Conservation (phyloP, 2,113 vertebrate species). For the Tragelaphus imberbis region DNA sequence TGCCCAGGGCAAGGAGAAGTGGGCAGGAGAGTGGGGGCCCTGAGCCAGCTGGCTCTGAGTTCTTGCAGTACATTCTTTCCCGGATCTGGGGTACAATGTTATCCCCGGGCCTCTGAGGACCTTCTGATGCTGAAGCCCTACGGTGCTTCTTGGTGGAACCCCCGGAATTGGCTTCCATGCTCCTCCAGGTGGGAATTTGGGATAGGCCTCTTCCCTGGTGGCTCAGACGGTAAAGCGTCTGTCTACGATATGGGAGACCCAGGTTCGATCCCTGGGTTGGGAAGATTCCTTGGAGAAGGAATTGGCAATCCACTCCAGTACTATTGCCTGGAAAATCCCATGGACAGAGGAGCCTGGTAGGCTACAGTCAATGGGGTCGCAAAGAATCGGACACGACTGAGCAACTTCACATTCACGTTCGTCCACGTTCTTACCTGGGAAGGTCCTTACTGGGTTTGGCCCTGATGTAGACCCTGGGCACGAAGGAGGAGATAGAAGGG, state of each 20-base stretch:
- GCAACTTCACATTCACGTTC: no score
- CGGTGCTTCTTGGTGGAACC: not conserved
- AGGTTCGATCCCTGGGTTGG: no score
- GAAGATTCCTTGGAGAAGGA: no score
- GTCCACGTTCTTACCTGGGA: not conserved
- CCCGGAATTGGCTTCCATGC: not conserved
- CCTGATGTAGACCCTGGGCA: not conserved
- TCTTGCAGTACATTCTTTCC: not conserved
- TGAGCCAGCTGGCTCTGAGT: fast-evolving
- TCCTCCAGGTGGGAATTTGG: not conserved
- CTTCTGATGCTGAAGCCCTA: not conserved
- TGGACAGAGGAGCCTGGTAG: no score
- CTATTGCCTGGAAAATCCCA: no score
- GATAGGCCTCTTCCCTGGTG: not conserved
- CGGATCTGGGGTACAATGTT: not conserved
- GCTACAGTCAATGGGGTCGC: no score
- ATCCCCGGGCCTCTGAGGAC: not conserved
- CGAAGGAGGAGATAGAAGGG: not conserved
- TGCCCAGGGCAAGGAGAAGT: not conserved
- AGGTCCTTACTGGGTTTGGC: not conserved
- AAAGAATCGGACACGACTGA: no score
- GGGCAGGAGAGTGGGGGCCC: fast-evolving
- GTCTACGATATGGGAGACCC: no score
- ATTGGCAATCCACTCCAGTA: no score
- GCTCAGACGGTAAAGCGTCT: no score